Percentiles rank a stretch among this genome's conserved stretches.
Evolutionary conservation across 2,797 vertebrate species (phyloP).

Genomic region (Linurgus olivaceus): DNA sequence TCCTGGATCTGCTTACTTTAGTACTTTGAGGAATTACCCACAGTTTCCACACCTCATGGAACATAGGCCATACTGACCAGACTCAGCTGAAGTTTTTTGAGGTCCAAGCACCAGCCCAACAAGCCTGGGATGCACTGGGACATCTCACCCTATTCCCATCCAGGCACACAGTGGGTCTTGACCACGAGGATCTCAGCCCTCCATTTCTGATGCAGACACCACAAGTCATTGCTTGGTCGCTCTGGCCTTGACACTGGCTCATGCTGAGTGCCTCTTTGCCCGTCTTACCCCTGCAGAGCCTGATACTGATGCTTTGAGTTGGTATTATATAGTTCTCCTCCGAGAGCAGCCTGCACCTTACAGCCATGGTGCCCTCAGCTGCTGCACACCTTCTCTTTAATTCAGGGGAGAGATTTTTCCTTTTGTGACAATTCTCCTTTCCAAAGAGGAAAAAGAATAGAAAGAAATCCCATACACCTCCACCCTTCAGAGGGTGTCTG

Average conservation of each 20-base stretch:
- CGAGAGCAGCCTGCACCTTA: neutral
- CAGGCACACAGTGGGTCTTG: neutral
- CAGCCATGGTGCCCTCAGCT: neutral
- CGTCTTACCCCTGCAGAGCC: neutral
- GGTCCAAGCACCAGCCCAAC: neutral
- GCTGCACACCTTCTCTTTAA: neutral
- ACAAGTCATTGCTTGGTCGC: neutral
- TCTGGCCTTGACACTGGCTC: neutral
- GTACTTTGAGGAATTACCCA: neutral
- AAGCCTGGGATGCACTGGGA: fast-evolving
- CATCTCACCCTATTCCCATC: neutral
- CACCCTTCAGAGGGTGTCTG: slow-evolving; percentile 10
- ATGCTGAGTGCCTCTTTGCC: neutral
- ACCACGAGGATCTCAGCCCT: neutral
- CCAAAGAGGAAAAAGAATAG: neutral
- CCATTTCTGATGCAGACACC: neutral
- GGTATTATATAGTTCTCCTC: neutral
- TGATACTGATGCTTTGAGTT: neutral
- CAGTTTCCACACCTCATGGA: neutral
- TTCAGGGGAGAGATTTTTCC: neutral
- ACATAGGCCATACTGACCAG: neutral
- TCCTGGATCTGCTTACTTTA: neutral
- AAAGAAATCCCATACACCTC: neutral
- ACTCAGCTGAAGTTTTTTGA: fast-evolving
- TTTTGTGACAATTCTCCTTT: neutral